Conservation (phyloP, 2,888 invertebrate species). For the Carabus problematicus region DNA sequence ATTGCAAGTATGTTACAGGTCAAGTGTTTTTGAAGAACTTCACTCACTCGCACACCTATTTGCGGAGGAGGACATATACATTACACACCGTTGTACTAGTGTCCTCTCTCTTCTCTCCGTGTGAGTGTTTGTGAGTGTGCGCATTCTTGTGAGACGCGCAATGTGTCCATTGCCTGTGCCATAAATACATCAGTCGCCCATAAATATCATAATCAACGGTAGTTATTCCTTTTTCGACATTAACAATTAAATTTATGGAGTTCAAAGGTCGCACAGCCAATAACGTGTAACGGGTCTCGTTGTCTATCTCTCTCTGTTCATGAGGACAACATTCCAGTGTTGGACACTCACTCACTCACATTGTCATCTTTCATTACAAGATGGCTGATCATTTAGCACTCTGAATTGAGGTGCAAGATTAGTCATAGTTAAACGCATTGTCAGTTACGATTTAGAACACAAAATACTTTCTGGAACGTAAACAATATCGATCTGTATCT, state of each 20-base stretch:
- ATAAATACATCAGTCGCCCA: conserved; percentile 23
- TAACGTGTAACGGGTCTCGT: conserved; percentile 36
- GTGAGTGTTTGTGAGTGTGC: not conserved
- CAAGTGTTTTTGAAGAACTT: no score
- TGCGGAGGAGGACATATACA: not conserved
- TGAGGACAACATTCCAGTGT: conserved; percentile 18
- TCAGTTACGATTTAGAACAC: no score
- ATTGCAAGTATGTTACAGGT: no score
- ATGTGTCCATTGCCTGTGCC: conserved; percentile 8
- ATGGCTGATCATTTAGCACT: no score
- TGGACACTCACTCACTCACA: no score
- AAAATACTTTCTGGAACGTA: no score
- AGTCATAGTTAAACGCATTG: no score
- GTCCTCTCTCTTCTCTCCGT: not conserved
- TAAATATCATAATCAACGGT: conserved; percentile 41
- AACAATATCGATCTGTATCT: no score
- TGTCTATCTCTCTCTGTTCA: no score
- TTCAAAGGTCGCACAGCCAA: conserved; percentile 29
- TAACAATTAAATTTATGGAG: conserved; percentile 42
- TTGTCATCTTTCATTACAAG: no score
- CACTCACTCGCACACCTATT: not conserved
- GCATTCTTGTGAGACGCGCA: conserved; percentile 1
- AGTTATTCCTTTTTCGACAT: conserved; percentile 40
- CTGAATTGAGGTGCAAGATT: no score
- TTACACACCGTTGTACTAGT: not conserved